Percentiles rank a stretch among this genome's conserved stretches.
These are phyloP conservation scores for Acanthococcus lagerstroemiae DNA, from an alignment of 2,888 invertebrate genomes.

Conservation along the genomic window DNA sequence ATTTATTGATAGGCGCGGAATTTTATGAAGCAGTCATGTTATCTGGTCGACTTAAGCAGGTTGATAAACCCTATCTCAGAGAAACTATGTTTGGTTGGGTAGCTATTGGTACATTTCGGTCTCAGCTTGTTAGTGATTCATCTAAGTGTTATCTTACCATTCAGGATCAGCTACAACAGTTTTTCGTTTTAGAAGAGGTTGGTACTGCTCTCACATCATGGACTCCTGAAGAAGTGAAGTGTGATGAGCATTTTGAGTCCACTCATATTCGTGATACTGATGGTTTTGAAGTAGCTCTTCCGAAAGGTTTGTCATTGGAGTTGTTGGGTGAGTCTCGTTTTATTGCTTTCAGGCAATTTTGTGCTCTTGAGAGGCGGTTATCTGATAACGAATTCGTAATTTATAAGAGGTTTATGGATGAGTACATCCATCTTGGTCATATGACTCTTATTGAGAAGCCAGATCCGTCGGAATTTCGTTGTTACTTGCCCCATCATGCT, in stretches of 20 bases:
- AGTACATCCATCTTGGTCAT: conserved; percentile 34
- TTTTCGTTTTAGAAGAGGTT: conserved; percentile 4
- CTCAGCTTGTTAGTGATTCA: neutral
- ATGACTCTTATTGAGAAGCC: conserved; percentile 32
- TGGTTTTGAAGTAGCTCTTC: conserved; percentile 26
- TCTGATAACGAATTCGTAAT: neutral
- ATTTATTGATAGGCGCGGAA: conserved; percentile 34
- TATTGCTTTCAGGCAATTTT: conserved; percentile 26
- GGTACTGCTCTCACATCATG: conserved; percentile 4
- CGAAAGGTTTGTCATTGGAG: conserved; percentile 4
- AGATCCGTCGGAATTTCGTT: conserved; percentile 38
- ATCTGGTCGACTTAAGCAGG: neutral
- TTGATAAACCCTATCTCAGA: conserved; percentile 25
- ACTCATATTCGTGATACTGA: conserved; percentile 13
- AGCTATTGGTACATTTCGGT: conserved; percentile 13
- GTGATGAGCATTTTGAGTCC: conserved; percentile 27
- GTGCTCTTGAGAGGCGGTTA: conserved; percentile 8
- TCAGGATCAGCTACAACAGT: too few species aligned
- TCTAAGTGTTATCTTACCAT: neutral
- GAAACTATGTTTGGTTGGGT: conserved; percentile 35
- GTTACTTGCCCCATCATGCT: too few species aligned
- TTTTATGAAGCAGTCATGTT: too few species aligned
- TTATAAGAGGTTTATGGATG: conserved; percentile 34
- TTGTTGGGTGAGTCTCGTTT: conserved; percentile 23
- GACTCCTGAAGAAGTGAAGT: conserved; percentile 23